Conservation (phyloP, 2,888 invertebrate species). For the Drepana falcataria region DNA sequence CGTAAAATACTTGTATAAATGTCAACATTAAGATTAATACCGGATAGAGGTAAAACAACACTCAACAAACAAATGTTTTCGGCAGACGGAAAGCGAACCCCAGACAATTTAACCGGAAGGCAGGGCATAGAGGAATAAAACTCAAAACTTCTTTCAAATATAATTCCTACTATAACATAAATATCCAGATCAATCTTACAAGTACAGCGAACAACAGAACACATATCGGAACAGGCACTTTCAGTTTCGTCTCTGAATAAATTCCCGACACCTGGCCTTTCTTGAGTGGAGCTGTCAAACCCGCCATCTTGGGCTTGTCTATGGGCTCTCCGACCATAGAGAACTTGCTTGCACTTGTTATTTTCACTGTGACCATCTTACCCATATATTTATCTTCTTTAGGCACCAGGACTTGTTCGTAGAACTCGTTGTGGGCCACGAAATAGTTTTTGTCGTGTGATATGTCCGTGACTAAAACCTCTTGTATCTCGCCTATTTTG, state of each 20-base stretch:
- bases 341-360: constrained; percentile 84
- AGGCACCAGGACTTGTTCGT: constrained; percentile 93
- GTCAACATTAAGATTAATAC: too few species aligned
- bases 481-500: constrained; percentile 82
- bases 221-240: constrained; percentile 47
- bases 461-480: constrained; percentile 94
- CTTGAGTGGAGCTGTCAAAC: constrained; percentile 72
- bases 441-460: constrained; percentile 94
- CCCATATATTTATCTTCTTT: constrained; percentile 88
- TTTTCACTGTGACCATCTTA: constrained; percentile 87
- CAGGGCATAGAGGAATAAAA: constrained; percentile 16
- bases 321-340: constrained; percentile 86
- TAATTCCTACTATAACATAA: constrained; percentile 40
- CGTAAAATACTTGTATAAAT: too few species aligned
- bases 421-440: constrained; percentile 96
- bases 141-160: constrained; percentile 17
- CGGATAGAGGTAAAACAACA: too few species aligned
- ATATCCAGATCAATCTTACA: constrained; percentile 61
- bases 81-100: too few species aligned
- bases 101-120: too few species aligned
- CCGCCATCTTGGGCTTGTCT: constrained; percentile 74
- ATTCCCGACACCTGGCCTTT: constrained; percentile 79
- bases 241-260: constrained; percentile 22
- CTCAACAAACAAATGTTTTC: too few species aligned
- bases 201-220: constrained; percentile 60